Conservation (phyloP, 2,797 vertebrate genomes). For the Acropternis orthonyx region DNA sequence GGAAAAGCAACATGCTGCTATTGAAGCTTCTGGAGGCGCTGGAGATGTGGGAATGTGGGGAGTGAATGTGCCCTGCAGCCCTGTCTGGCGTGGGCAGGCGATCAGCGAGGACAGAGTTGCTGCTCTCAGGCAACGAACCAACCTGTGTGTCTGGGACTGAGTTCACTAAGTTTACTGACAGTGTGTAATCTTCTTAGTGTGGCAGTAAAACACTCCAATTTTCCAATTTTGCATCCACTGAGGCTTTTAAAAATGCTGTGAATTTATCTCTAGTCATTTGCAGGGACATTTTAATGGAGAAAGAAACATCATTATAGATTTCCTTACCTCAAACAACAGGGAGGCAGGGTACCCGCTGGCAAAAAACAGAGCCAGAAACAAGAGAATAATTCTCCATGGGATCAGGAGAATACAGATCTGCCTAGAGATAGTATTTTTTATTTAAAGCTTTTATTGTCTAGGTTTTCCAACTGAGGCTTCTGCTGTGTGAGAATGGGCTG, state of each 20-base stretch:
- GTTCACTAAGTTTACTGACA: neutral
- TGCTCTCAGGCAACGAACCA: neutral
- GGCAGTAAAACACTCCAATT: neutral
- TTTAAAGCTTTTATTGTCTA: conserved; percentile 39
- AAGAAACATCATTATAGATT: conserved; percentile 33
- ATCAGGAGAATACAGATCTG: conserved; percentile 14
- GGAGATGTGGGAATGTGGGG: neutral
- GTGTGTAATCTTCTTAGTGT: neutral
- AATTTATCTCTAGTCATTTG: conserved; percentile 47
- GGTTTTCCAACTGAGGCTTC: neutral
- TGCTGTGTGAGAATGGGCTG: conserved; percentile 34
- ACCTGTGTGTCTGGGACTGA: neutral
- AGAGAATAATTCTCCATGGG: neutral
- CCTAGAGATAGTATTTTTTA: conserved; percentile 29
- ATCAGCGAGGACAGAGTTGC: neutral
- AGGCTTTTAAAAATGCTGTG: conserved; percentile 28
- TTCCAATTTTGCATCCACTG: neutral
- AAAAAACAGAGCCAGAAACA: conserved; percentile 36
- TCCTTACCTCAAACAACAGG: conserved; percentile 29
- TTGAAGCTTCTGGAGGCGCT: neutral
- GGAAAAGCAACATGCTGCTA: neutral
- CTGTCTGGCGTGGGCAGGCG: neutral
- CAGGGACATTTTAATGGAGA: conserved; percentile 38
- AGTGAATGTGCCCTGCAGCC: neutral
- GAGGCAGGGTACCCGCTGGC: neutral